These are phyloP conservation scores for Venustaconcha ellipsiformis DNA, from an alignment of 1,140 invertebrate genomes.

Conservation along the genomic window DNA sequence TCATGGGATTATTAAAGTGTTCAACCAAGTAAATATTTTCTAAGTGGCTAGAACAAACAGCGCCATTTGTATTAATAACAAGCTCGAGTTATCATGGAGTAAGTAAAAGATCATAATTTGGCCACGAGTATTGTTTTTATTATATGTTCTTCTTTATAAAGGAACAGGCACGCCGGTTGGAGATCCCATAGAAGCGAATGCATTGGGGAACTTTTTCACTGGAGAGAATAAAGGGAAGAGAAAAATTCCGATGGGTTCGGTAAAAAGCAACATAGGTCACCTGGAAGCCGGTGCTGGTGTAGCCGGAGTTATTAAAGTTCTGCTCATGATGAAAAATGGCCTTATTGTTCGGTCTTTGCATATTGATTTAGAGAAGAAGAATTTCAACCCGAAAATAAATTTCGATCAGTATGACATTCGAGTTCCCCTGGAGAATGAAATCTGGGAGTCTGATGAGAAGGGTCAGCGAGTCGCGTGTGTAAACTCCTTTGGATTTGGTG, in stretches of 20 bases:
- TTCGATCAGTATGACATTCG: constrained; percentile 34
- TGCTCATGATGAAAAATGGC: constrained; percentile 56
- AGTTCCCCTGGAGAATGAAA: constrained; percentile 31
- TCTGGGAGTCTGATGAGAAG: constrained; percentile 64
- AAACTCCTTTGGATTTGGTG: constrained; percentile 60
- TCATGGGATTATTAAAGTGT: no score
- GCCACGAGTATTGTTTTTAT: no score
- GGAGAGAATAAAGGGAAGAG: background rate
- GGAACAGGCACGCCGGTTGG: constrained; percentile 92
- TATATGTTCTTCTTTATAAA: constrained; percentile 1
- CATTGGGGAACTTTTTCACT: constrained; percentile 16
- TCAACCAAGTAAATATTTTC: no score
- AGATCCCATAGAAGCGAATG: constrained; percentile 89
- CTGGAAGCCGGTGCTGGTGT: constrained; percentile 91
- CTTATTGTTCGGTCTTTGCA: constrained; percentile 45
- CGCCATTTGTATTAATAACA: no score
- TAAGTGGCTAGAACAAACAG: no score
- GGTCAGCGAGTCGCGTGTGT: constrained; percentile 35
- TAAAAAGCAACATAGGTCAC: constrained; percentile 60
- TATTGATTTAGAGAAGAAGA: constrained; percentile 42
- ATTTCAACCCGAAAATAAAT: constrained; percentile 35
- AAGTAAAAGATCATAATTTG: no score
- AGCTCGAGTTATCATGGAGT: no score
- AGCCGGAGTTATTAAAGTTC: constrained; percentile 84
- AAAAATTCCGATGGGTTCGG: constrained; percentile 48